A percentile compares a stretch with the other conserved stretches of the same genome.
These are phyloP conservation scores for Acromyrmex heyeri DNA, from an alignment of 1,140 invertebrate species.

Conservation along the genomic window DNA sequence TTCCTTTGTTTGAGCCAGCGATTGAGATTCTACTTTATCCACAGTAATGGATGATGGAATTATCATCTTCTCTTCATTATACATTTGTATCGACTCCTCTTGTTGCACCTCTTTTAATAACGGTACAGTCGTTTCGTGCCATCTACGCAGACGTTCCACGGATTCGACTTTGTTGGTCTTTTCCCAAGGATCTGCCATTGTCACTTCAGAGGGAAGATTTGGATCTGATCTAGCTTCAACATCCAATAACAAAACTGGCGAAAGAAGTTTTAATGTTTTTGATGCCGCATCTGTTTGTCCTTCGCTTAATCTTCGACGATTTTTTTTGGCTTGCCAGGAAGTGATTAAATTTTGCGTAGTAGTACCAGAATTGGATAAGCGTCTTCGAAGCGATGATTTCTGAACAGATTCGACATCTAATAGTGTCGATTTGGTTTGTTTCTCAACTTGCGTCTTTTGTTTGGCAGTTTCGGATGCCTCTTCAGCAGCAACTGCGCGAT, in stretches of 20 bases:
- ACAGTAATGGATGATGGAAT: not conserved
- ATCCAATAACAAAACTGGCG: conserved; percentile 44
- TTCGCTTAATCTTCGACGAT: conserved; percentile 82
- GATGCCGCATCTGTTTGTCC: conserved; percentile 72
- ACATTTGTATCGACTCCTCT: conserved; percentile 51
- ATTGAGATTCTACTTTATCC: not conserved
- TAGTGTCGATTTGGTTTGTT: conserved; percentile 76
- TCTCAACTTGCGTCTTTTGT: conserved; percentile 81
- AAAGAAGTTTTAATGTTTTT: conserved; percentile 56
- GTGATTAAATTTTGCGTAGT: conserved; percentile 59
- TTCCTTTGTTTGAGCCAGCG: not conserved
- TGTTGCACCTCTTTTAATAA: conserved; percentile 28
- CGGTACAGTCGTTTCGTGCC: conserved; percentile 76
- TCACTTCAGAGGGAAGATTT: conserved; percentile 73
- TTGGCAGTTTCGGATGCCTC: conserved; percentile 86
- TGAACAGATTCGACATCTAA: conserved; percentile 70
- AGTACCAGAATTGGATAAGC: conserved; percentile 76
- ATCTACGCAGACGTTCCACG: conserved; percentile 75
- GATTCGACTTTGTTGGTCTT: conserved; percentile 46
- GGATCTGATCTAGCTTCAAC: conserved; percentile 81
- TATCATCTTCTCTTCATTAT: not conserved
- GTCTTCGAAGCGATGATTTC: conserved; percentile 74
- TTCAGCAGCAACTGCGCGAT: conserved; percentile 91
- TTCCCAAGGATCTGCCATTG: conserved; percentile 38
- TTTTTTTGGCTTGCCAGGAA: conserved; percentile 78